Evolutionary conservation across 1,140 invertebrate species (phyloP).

Genomic region (Cephus cinctus): DNA sequence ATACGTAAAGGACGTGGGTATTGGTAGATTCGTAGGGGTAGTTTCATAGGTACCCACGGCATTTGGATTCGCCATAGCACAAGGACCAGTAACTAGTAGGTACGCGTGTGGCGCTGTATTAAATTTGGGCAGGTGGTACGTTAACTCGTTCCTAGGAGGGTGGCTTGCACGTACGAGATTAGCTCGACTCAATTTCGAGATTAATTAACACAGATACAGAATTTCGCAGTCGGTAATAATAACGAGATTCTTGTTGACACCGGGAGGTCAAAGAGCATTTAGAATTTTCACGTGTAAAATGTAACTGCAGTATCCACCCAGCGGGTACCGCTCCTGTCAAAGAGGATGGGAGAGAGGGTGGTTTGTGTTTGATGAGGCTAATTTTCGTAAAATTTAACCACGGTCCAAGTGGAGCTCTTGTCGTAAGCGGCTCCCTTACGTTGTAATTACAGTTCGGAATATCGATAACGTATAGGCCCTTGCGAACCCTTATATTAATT

Average conservation of each 20-base stretch:
- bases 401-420: no score
- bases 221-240: conserved; percentile 22
- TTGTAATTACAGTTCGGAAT: no score
- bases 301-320: conserved; percentile 24
- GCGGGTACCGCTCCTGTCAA: conserved; percentile 11
- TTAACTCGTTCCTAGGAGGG: neutral
- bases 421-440: no score
- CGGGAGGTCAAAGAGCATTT: no score
- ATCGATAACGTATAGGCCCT: no score
- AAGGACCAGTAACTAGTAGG: no score
- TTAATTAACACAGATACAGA: conserved; percentile 26
- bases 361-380: no score
- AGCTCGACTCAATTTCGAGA: conserved; percentile 30
- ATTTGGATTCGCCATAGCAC: conserved; percentile 23
- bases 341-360: conserved; percentile 20
- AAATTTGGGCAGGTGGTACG: conserved; percentile 21
- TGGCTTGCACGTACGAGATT: conserved; percentile 14
- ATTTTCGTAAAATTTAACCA: no score
- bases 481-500: no score
- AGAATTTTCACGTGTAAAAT: no score
- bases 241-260: no score
- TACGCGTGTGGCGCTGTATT: conserved; percentile 22
- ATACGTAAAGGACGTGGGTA: conserved; percentile 2
- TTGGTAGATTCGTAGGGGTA: conserved; percentile 14
- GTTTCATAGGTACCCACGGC: neutral